These are phyloP conservation scores for Gibbula magus DNA, from an alignment of 2,888 invertebrate species.

Conservation along the genomic window DNA sequence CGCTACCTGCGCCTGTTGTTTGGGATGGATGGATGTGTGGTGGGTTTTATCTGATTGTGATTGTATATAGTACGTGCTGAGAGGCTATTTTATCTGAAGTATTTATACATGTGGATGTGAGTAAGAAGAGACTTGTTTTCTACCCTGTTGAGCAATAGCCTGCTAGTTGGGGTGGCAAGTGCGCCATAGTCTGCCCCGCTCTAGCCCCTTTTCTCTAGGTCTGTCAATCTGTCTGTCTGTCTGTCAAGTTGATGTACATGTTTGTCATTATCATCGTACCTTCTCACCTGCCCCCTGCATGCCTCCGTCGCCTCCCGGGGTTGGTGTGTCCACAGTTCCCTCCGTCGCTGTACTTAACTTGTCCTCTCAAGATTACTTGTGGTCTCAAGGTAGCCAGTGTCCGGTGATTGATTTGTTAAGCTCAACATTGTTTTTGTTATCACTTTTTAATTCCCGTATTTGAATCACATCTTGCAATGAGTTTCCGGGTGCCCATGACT, in stretches of 20 bases:
- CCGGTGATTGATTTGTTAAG: no score
- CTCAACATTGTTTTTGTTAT: no score
- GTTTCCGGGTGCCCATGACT: neutral
- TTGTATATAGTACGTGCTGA: conserved; percentile 1
- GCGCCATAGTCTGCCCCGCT: conserved; percentile 4
- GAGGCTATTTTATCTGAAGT: conserved; percentile 8
- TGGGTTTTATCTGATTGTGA: neutral
- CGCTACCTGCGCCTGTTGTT: neutral
- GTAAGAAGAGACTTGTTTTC: neutral
- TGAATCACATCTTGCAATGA: no score
- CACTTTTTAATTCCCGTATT: no score
- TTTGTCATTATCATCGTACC: neutral
- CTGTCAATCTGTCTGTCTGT: neutral
- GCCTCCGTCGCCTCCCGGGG: no score
- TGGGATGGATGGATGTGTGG: neutral
- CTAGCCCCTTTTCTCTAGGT: neutral
- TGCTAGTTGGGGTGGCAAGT: neutral
- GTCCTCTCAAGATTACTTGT: no score
- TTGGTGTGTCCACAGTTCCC: no score
- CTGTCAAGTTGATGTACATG: neutral
- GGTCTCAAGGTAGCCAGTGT: no score
- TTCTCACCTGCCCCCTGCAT: neutral
- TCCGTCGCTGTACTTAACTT: no score
- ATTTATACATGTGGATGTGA: conserved; percentile 15
- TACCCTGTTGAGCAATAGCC: conserved; percentile 15